A percentile compares a stretch with the other conserved stretches of the same genome.
Evolutionary conservation across 2,797 vertebrate genomes (phyloP).

Genomic region (Centroberyx gerrardi): DNA sequence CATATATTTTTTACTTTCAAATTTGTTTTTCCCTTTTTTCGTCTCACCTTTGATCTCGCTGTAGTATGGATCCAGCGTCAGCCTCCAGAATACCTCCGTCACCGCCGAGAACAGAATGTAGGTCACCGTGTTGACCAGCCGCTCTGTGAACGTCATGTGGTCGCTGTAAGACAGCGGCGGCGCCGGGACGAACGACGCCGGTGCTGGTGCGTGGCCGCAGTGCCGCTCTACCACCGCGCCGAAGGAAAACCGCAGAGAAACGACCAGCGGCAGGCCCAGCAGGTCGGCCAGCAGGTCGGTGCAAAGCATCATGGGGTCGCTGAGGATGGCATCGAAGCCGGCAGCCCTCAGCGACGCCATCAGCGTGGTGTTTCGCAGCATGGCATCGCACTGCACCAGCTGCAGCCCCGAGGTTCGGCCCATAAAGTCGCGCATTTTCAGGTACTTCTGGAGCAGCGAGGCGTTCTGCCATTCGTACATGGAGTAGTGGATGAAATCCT

Average conservation of each 20-base stretch:
- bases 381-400: conserved; percentile 40
- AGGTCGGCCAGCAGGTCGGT: conserved; percentile 41
- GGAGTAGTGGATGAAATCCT: conserved; percentile 37
- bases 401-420: accelerated
- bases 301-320: conserved; percentile 45
- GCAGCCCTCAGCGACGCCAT: conserved; percentile 20
- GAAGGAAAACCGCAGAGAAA: conserved; percentile 26
- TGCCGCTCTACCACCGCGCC: conserved; percentile 45
- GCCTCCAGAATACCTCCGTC: conserved; percentile 7
- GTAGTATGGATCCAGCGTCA: conserved; percentile 25
- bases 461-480: conserved; percentile 26
- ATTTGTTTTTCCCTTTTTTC: too few relatives aligned
- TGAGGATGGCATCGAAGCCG: conserved; percentile 5
- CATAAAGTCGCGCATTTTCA: accelerated
- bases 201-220: conserved; percentile 40
- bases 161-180: conserved; percentile 39
- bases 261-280: conserved; percentile 37
- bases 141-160: conserved; percentile 43
- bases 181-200: conserved; percentile 23
- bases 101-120: conserved; percentile 2
- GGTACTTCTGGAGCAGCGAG: background rate
- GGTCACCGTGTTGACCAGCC: conserved; percentile 28
- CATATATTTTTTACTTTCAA: too few relatives aligned
- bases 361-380: conserved; percentile 34
- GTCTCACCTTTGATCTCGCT: conserved; percentile 48